phyloP scores from a whole-genome alignment of 2,113 vertebrate genomes.

The Athene cunicularia region DNA sequence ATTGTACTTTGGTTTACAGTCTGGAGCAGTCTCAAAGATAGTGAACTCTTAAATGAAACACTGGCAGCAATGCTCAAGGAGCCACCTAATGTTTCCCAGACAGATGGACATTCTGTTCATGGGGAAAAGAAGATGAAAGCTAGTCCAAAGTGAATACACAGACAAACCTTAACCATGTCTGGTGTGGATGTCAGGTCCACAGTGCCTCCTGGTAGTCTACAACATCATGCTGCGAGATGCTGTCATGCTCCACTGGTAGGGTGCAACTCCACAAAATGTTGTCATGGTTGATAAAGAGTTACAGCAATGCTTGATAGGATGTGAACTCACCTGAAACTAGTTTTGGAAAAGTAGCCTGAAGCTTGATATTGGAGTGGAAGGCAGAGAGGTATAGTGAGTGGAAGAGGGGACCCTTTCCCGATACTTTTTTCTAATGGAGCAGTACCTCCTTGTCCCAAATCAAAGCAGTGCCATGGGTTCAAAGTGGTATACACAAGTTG shows the following conservation, averaged over 20 bases:
- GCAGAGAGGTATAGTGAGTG: not conserved
- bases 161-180: not conserved
- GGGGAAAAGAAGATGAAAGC: not conserved
- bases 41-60: not conserved
- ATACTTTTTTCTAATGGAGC: not conserved
- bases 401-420: not conserved
- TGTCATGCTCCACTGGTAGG: not conserved
- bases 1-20: not conserved
- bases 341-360: not conserved
- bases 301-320: not conserved
- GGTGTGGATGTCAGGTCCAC: not conserved
- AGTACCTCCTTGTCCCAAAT: not conserved
- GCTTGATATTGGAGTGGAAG: not conserved
- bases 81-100: not conserved
- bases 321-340: not conserved
- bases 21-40: not conserved
- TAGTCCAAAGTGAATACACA: not conserved
- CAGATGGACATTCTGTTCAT: rapidly evolving
- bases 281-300: not conserved
- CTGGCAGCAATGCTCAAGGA: not conserved
- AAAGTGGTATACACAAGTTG: not conserved
- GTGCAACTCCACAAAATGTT: not conserved
- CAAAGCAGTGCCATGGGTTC: not conserved
- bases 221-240: not conserved
- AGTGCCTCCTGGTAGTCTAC: not conserved